Evolutionary conservation across 2,797 vertebrate species (phyloP), one percentile per base, ranked within the genome.

Genomic region (Chelon auratus): DNA sequence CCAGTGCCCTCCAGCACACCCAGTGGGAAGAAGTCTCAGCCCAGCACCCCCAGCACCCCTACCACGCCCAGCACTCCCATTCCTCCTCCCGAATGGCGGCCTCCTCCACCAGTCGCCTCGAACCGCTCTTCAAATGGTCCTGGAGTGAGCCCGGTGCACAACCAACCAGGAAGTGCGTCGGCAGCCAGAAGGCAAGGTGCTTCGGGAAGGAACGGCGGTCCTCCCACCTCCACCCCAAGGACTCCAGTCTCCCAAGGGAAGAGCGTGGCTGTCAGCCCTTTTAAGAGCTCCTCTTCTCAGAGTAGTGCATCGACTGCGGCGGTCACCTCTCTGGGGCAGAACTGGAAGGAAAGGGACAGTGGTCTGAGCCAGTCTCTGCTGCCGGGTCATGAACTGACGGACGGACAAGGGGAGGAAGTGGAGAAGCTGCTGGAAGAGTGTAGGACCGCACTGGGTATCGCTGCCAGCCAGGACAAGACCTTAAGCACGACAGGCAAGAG

Each of bases 361-460:
- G 89, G 88, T 39, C 80, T 88, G 53, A 84, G 85, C 76, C 86
- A 75, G 40, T 88, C 91, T 45, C 64, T 81, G 18, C 69, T 62
- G 4, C 58, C 40, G 0, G 6, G 40, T 47, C 77, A 65, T 0
- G 75, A 81, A 62, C 2, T 54, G 13, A 76, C 33, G 39, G 82
- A 70, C 14, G 33, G n/a, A 26, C 76, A 82, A 43, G 62, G 62
- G 8, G 77, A 84, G 60, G 86, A 93, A n/a, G 56, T 93, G 39
- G 62, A 83, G 61, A 87, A 77, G 33, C 86, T 94, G 53, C 69
- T 94, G 78, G 88, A 91, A 54, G 91, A 95, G 72, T 94, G 91
- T 72, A 76, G 74, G 78, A 71, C 72, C 18, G 72, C 88, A 13
- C 72, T 95, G 74, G 92, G 89, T 8, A 47, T 89, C 42, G 2